These are phyloP conservation scores for Vultur gryphus DNA, from an alignment of 2,797 vertebrate species.

Conservation along the genomic window DNA sequence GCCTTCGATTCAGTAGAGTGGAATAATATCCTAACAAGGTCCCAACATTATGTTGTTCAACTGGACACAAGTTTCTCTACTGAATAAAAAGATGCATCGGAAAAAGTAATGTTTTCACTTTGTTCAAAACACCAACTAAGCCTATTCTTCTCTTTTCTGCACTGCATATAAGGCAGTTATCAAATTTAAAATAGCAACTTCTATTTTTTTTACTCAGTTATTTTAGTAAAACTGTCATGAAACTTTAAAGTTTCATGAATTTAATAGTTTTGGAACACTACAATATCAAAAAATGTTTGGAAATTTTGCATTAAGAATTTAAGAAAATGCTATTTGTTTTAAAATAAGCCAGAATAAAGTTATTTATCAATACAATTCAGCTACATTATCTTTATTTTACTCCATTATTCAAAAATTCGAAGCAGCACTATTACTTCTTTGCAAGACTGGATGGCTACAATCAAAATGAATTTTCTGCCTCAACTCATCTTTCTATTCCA, in stretches of 20 bases:
- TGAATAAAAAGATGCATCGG: neutral
- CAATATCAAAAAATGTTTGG: neutral
- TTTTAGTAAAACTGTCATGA: neutral
- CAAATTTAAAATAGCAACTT: neutral
- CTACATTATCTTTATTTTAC: neutral
- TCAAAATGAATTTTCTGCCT: conserved; percentile 27
- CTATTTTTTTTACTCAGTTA: neutral
- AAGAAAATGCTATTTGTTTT: neutral
- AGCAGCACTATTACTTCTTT: neutral
- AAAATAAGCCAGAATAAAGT: neutral
- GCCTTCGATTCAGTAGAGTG: neutral
- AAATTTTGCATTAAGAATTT: neutral
- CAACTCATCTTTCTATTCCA: neutral
- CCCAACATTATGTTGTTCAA: neutral
- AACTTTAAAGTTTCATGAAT: neutral
- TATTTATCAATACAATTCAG: neutral
- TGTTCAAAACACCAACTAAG: neutral
- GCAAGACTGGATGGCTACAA: neutral
- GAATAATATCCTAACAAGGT: neutral
- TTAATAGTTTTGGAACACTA: neutral
- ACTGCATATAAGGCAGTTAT: neutral
- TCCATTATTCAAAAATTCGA: neutral
- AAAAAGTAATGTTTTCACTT: neutral
- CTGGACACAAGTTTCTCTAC: neutral
- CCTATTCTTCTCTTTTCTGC: neutral